phyloP scores from a whole-genome alignment of 2,888 invertebrate species.

The Furcula furcula region DNA sequence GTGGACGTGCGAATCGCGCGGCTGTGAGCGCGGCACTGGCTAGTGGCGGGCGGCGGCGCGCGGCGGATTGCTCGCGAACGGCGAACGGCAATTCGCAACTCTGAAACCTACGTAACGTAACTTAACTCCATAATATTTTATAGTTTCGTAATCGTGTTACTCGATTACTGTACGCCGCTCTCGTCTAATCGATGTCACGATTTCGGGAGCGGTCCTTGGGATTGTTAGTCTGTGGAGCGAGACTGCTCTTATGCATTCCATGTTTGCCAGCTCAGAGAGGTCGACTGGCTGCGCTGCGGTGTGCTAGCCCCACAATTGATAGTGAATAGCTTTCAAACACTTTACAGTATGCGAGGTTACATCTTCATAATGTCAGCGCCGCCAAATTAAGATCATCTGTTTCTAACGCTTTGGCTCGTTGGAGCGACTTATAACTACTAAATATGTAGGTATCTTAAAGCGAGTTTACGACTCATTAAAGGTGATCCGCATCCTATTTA shows the following conservation, averaged over 20 bases:
- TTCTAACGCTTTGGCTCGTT: too few species aligned
- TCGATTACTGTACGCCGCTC: conserved; percentile 68
- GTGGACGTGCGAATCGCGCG: conserved; percentile 31
- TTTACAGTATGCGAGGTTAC: too few species aligned
- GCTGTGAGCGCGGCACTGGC: conserved; percentile 52
- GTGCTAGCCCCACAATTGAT: too few species aligned
- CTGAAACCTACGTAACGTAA: conserved; percentile 66
- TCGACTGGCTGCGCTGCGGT: too few species aligned
- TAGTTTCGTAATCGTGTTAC: conserved; percentile 76
- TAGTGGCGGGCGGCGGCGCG: conserved; percentile 26
- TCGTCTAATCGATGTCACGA: conserved; percentile 73
- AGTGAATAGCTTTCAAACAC: too few species aligned
- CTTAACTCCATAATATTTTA: conserved; percentile 77
- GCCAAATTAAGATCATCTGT: too few species aligned
- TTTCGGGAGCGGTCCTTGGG: conserved; percentile 63
- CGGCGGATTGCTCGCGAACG: conserved; percentile 17
- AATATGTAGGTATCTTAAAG: too few species aligned
- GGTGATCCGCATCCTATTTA: too few species aligned
- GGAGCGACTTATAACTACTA: too few species aligned
- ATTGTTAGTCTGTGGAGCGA: conserved; percentile 29
- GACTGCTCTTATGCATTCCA: conserved; percentile 39
- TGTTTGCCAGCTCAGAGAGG: conserved; percentile 36
- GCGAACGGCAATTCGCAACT: conserved; percentile 67
- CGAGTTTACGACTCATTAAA: too few species aligned
- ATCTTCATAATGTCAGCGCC: too few species aligned